Evolutionary conservation across 1,140 invertebrate species (phyloP), one percentile per base, ranked within the genome.

Genomic region (Magallana gigas): DNA sequence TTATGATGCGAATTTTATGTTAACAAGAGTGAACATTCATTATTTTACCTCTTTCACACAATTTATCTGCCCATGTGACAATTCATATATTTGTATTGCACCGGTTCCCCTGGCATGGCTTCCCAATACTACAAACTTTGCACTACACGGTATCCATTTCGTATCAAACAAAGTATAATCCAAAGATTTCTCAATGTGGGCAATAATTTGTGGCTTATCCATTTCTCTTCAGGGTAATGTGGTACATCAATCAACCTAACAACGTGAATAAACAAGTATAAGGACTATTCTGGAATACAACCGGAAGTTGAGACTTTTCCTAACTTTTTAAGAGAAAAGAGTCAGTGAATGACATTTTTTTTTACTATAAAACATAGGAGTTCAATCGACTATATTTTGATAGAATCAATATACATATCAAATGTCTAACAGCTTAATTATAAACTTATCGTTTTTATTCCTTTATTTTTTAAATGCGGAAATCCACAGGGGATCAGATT

Each of bases 91-190:
- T 95, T 99, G 97, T 89, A 99, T 94, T 18, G 97, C 96, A 0
- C 98, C 98, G 59, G 96, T 97, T 83, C 97, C 97, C 92, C 96
- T 96, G 1, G 98, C 96, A 93, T 97, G 96, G 76, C 96, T 97
- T n/a, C 98, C 98, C 60, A 99, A 95, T 56, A 97, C 96, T 85
- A 98, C 96, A 94, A 99, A 98, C 95, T 98, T 98, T 0, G 98
- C 97, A 11, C 97, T 98, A 91, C 97, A 97, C 1, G 98, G 98
- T 92, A 99, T 97, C 98, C 98, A 99, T 95, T 98, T 98, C n/a
- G 96, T 96, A 93, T 99, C 98, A 94, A 98, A 98, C 18, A 98
- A 93, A 8, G 97, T 98, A 95, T 97, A 98, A 93, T 97, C 96
- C 1, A 98, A 92, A 57, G 96, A 95, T 94, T 98, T 97, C 93